Base-by-base conservation (phyloP, 1,140 invertebrate genomes). In the Caerostris darwini region DNA sequence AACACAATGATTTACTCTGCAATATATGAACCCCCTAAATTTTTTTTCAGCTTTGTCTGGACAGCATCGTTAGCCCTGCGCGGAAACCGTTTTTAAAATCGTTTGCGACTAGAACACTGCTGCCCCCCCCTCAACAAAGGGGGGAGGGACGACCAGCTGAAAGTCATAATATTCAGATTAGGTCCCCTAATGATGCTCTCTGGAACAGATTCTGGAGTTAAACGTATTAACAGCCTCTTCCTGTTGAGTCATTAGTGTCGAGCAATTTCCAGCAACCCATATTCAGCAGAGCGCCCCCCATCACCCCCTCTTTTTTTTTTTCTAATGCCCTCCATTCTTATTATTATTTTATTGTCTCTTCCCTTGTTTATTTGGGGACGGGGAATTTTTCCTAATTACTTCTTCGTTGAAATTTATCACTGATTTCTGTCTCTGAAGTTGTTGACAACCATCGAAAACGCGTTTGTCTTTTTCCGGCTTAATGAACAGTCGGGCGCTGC, bases 101-200 rank as follows among this genome's bases (percentile, higher is more conserved):
- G 61, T 92, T 92, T 92, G 90, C 81, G 58, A 91, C 56, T 89
- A 34, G 19, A 58, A 54, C 85, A 59, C 19, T 56, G 82, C 19
- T 17, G 19, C 7, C 19, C 17, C 58, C 85, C 87, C 50, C 17
- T 19, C 56, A 57, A 56, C 6, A 17, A 12, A 67, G 34, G 83
- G 50, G 19, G 59, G 57, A 50, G 56, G 61, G n/a, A 34, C 17
- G 67, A 56, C 77, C 90, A 92, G 90, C 90, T 92, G 90, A 92
- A 67, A 85, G 81, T 92, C 81, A 92, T 92, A 92, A 92, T 92
- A 92, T 92, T 92, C 81, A 92, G 90, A 92, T 92, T 92, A 92
- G 90, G 82, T 85, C 50, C 59, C 82, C 90, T 92, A 92, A 92
- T 92, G 90, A 85, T 91, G 71, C 90, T 58, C 53, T 34, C 88